Conservation (phyloP, 2,113 vertebrate species). For the Pedionomus torquatus region DNA sequence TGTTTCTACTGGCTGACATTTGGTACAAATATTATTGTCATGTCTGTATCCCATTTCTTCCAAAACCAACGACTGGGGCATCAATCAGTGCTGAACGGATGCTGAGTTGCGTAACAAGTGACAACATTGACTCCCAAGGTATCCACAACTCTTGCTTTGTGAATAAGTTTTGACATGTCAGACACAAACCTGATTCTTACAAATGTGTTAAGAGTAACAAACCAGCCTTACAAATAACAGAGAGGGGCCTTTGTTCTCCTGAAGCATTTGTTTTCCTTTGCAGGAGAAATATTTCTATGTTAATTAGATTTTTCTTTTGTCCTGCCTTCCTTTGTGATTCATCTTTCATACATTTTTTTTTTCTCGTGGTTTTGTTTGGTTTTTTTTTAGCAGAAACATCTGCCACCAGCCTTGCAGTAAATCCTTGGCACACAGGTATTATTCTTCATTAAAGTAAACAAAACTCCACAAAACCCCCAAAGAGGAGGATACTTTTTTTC, state of each 20-base stretch:
- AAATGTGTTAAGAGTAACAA: constrained; percentile 57
- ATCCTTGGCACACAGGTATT: constrained; percentile 50
- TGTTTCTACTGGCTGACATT: constrained; percentile 66
- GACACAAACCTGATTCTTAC: constrained; percentile 68
- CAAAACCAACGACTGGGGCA: constrained; percentile 77
- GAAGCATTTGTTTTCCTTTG: constrained; percentile 21
- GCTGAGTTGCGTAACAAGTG: constrained; percentile 74
- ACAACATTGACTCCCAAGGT: constrained; percentile 75
- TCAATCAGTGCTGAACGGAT: constrained; percentile 77
- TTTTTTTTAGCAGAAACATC: constrained; percentile 49
- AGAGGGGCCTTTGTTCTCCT: constrained; percentile 25
- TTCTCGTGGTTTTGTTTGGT: not conserved
- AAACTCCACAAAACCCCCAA: constrained; percentile 44
- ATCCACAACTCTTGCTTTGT: constrained; percentile 63
- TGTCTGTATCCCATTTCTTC: constrained; percentile 72
- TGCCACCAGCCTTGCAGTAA: constrained; percentile 60
- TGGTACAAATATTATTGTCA: constrained; percentile 73
- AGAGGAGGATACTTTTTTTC: constrained; percentile 62
- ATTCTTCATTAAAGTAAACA: constrained; percentile 72
- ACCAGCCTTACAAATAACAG: constrained; percentile 42
- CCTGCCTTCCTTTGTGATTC: constrained; percentile 34
- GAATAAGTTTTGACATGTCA: constrained; percentile 82
- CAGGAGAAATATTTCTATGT: constrained; percentile 49
- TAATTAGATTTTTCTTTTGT: constrained; percentile 64
- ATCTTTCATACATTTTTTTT: constrained; percentile 4